Percentiles rank a stretch among this genome's conserved stretches.
phyloP scores from a whole-genome alignment of 2,113 vertebrate genomes.

The Plotosus lineatus region DNA sequence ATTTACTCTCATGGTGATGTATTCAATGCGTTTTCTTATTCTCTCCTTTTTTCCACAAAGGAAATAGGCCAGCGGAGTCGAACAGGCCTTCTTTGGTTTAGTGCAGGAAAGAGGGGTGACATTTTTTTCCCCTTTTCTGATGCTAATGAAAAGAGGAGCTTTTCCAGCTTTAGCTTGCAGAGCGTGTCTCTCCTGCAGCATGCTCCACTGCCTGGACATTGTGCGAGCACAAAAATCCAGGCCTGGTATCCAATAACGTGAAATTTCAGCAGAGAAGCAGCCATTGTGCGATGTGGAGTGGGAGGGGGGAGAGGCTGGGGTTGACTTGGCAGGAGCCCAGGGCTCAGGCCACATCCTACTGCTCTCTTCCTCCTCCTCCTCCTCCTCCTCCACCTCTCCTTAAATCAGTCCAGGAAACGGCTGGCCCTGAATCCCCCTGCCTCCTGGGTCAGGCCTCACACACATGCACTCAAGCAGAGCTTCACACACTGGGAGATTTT shows the following conservation, averaged over 20 bases:
- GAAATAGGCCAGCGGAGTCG: conserved; percentile 66
- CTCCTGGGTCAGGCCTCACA: conserved; percentile 45
- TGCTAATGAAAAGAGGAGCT: conserved; percentile 79
- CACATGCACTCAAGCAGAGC: conserved; percentile 32
- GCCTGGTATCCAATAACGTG: conserved; percentile 80
- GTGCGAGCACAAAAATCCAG: conserved; percentile 79
- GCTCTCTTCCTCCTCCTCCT: conserved; percentile 62
- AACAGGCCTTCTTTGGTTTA: conserved; percentile 68
- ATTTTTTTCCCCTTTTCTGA: conserved; percentile 71
- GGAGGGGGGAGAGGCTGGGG: conserved; percentile 63
- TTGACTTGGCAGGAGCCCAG: conserved; percentile 73
- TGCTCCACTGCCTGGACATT: conserved; percentile 79
- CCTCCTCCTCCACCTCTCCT: conserved; percentile 56
- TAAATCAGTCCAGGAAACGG: conserved; percentile 72
- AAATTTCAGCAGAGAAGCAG: conserved; percentile 80
- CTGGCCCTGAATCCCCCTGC: conserved; percentile 74
- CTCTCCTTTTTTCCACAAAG: conserved; percentile 53
- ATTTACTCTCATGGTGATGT: conserved; percentile 63
- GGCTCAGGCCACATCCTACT: conserved; percentile 76
- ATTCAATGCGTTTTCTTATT: conserved; percentile 71
- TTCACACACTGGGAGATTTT: conserved; percentile 44
- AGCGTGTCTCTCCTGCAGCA: conserved; percentile 78
- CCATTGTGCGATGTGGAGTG: conserved; percentile 71
- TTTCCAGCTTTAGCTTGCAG: conserved; percentile 80
- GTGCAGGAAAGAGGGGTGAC: conserved; percentile 63